A percentile compares a stretch with the other conserved stretches of the same genome.
phyloP scores from a whole-genome alignment of 2,888 invertebrate species.

The Lasioglossum zephyrum region DNA sequence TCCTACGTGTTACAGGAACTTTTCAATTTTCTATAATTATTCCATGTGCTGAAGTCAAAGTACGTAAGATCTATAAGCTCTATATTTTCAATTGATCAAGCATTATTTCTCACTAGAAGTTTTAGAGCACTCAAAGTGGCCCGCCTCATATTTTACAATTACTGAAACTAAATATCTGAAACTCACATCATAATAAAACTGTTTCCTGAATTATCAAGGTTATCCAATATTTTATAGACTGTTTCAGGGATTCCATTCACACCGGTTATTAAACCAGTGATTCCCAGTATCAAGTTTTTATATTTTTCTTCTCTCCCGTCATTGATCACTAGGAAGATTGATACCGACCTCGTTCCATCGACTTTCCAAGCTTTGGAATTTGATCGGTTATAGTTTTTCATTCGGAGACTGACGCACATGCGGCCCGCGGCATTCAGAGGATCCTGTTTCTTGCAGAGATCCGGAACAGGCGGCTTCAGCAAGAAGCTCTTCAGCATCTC shows the following conservation, averaged over 20 bases:
- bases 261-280: not conserved
- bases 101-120: not conserved
- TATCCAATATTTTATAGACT: not conserved
- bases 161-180: not conserved
- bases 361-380: not conserved
- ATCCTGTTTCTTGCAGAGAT: slow-evolving; percentile 87
- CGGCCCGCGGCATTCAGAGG: not conserved
- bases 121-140: not conserved
- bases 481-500: slow-evolving; percentile 93
- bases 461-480: slow-evolving; percentile 92
- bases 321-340: no score
- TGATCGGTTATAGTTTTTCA: not conserved
- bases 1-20: not conserved
- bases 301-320: not conserved
- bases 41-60: not conserved
- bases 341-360: not conserved
- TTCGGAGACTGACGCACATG: slow-evolving; percentile 1
- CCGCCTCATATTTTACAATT: not conserved
- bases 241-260: not conserved
- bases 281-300: not conserved
- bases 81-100: not conserved
- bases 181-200: no score
- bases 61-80: no score
- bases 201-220: not conserved
- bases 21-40: not conserved